These are phyloP conservation scores for Gopherus evgoodei DNA, from an alignment of 2,113 vertebrate species.

Conservation along the genomic window DNA sequence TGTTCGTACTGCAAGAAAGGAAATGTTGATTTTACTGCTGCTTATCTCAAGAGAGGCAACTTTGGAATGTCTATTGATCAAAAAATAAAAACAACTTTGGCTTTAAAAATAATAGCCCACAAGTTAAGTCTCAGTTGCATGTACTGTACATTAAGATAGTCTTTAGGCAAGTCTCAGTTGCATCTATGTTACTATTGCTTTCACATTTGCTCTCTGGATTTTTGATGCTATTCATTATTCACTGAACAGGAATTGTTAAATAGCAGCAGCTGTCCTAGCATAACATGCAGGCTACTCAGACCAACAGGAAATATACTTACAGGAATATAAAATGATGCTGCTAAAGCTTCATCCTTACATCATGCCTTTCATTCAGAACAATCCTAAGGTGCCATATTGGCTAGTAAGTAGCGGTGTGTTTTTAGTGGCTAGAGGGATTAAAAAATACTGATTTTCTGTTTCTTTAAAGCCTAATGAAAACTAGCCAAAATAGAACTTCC, in stretches of 20 bases:
- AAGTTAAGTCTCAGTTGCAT: neutral
- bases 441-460: neutral
- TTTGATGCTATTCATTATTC: neutral
- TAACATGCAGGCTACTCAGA: accelerated
- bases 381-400: neutral
- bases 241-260: neutral
- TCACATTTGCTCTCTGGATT: neutral
- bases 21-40: slow-evolving; percentile 5
- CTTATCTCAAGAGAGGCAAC: neutral
- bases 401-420: neutral
- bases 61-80: neutral
- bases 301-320: neutral
- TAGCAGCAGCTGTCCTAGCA: neutral
- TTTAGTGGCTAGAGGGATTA: neutral
- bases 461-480: neutral
- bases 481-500: neutral
- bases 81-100: neutral
- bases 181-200: neutral
- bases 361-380: neutral
- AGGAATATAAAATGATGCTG: neutral
- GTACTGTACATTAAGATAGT: neutral
- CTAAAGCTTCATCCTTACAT: neutral
- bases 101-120: neutral
- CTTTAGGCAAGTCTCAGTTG: neutral
- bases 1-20: neutral